phyloP scores from a whole-genome alignment of 2,888 invertebrate genomes.

The Gryllus longicercus region DNA sequence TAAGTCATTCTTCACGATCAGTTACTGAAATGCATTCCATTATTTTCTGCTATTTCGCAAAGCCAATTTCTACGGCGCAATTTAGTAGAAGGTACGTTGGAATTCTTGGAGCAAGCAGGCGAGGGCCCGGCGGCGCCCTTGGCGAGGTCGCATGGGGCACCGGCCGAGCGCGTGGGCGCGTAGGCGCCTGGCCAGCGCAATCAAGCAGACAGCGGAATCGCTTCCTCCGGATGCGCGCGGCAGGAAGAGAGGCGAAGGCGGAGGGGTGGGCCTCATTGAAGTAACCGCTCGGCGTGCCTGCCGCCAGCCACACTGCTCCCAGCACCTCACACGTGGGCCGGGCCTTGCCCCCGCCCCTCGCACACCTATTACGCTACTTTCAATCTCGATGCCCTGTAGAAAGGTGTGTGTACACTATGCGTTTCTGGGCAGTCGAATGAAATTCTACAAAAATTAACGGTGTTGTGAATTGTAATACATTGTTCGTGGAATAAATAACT shows the following conservation, averaged over 20 bases:
- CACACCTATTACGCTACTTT: background rate
- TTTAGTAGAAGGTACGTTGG: too few species aligned
- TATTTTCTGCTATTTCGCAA: too few species aligned
- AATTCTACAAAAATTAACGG: too few species aligned
- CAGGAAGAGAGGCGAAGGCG: background rate
- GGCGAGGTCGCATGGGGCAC: background rate
- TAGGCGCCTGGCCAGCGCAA: background rate
- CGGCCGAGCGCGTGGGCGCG: background rate
- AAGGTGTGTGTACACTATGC: too few species aligned
- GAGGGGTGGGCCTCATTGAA: background rate
- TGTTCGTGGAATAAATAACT: too few species aligned
- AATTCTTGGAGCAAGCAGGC: too few species aligned
- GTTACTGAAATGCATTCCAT: too few species aligned
- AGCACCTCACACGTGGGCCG: background rate
- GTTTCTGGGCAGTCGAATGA: too few species aligned
- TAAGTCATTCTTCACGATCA: too few species aligned
- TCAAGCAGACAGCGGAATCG: background rate
- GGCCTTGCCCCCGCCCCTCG: background rate
- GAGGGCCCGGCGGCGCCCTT: background rate
- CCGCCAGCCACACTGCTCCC: background rate
- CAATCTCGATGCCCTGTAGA: too few species aligned
- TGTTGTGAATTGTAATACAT: too few species aligned
- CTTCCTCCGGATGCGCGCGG: slow-evolving; percentile 21
- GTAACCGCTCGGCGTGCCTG: background rate
- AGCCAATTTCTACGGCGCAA: too few species aligned